Percentiles rank a stretch among this genome's conserved stretches.
Conservation (phyloP, 2,113 vertebrate genomes). For the Columba janthina region DNA sequence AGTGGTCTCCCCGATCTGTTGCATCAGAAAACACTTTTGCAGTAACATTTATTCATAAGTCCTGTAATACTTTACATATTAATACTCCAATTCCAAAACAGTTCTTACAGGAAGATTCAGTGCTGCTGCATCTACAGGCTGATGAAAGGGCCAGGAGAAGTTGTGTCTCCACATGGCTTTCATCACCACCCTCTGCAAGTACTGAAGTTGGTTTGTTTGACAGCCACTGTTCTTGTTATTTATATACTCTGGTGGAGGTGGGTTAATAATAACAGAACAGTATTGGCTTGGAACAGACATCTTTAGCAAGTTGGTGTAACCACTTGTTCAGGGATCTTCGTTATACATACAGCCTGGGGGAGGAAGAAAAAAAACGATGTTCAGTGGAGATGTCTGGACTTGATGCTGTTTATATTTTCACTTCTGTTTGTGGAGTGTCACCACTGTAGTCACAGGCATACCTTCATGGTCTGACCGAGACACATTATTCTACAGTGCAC, state of each 20-base stretch:
- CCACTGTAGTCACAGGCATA: neutral
- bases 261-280: slow-evolving; percentile 75
- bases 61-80: neutral
- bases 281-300: slow-evolving; percentile 78
- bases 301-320: neutral
- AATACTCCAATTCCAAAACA: neutral
- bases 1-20: neutral
- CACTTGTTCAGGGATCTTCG: neutral
- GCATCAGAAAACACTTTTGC: neutral
- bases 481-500: neutral
- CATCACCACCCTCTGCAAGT: slow-evolving; percentile 86
- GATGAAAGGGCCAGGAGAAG: slow-evolving; percentile 92
- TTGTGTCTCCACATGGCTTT: slow-evolving; percentile 87
- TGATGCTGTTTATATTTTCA: neutral
- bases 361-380: neutral
- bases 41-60: neutral
- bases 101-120: slow-evolving; percentile 89
- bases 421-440: neutral
- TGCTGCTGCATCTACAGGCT: slow-evolving; percentile 90
- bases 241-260: slow-evolving; percentile 85
- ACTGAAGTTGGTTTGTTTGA: slow-evolving; percentile 90
- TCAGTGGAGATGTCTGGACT: neutral
- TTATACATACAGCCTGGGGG: neutral
- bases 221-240: slow-evolving; percentile 80
- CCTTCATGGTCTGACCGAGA: neutral